Conservation (phyloP, 2,888 invertebrate genomes). For the Notodonta ziczac region DNA sequence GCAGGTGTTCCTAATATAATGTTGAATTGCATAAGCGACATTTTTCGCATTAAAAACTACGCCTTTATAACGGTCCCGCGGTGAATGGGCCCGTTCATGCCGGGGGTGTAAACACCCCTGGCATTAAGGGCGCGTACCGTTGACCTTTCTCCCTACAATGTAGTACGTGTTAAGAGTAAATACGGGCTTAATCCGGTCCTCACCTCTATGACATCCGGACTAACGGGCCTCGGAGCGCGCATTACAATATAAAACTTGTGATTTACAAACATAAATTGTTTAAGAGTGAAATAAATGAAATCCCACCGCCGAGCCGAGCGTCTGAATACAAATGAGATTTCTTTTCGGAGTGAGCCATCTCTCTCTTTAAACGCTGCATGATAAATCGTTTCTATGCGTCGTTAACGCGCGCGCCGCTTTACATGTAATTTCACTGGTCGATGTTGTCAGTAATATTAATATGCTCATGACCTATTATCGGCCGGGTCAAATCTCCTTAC, state of each 20-base stretch:
- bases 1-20: conserved; percentile 67
- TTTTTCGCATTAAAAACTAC: conserved; percentile 54
- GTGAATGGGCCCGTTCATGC: conserved; percentile 65
- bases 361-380: conserved; percentile 70
- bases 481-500: conserved; percentile 65
- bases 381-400: conserved; percentile 77
- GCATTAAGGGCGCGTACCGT: conserved; percentile 52
- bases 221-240: conserved; percentile 57
- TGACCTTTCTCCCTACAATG: conserved; percentile 55
- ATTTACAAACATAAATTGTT: conserved; percentile 77
- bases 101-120: conserved; percentile 55
- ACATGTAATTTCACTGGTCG: conserved; percentile 75
- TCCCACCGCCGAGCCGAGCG: conserved; percentile 50
- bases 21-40: conserved; percentile 52
- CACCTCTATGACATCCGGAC: conserved; percentile 69
- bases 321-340: conserved; percentile 77
- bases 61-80: conserved; percentile 60
- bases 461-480: conserved; percentile 78
- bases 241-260: conserved; percentile 69
- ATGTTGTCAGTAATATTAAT: conserved; percentile 81
- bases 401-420: conserved; percentile 71
- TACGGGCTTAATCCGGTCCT: conserved; percentile 61
- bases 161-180: conserved; percentile 51
- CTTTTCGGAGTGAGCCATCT: conserved; percentile 76
- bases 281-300: conserved; percentile 74